These are phyloP conservation scores for Ailurus styani DNA, from an alignment of 2,113 vertebrate species.

Conservation along the genomic window DNA sequence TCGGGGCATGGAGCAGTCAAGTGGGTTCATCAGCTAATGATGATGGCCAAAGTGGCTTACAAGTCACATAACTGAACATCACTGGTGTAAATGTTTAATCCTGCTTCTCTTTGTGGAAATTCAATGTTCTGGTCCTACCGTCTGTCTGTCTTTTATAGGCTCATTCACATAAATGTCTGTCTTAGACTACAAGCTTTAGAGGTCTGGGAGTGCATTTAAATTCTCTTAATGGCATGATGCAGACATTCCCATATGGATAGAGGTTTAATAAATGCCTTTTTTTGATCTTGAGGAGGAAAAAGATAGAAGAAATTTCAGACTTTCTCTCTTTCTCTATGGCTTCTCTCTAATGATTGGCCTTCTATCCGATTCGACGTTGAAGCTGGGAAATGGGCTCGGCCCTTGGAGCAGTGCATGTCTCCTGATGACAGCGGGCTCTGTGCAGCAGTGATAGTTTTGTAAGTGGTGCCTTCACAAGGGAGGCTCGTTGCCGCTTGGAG, in stretches of 20 bases:
- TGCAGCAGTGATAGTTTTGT: not conserved
- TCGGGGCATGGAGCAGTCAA: not conserved
- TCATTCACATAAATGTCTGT: not conserved
- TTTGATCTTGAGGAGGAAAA: not conserved
- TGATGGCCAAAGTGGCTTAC: slow-evolving; percentile 37
- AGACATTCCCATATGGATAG: not conserved
- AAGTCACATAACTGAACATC: not conserved
- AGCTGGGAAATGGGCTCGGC: not conserved
- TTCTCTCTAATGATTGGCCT: not conserved
- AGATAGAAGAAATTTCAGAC: not conserved
- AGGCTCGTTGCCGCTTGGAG: not conserved
- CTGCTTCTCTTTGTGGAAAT: not conserved
- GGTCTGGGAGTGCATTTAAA: not conserved
- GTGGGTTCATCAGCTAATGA: not conserved
- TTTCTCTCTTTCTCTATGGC: not conserved
- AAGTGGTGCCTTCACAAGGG: not conserved
- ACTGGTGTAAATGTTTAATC: slow-evolving; percentile 32
- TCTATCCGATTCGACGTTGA: not conserved
- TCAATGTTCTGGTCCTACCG: not conserved
- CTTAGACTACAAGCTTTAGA: not conserved
- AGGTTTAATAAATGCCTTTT: not conserved
- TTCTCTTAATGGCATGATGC: not conserved
- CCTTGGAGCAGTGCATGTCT: not conserved
- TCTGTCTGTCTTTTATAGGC: slow-evolving; percentile 13
- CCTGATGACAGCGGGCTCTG: too few species aligned